A percentile compares a stretch with the other conserved stretches of the same genome.
Conservation (phyloP, 2,797 vertebrate species). For the Urophycis tenuis region DNA sequence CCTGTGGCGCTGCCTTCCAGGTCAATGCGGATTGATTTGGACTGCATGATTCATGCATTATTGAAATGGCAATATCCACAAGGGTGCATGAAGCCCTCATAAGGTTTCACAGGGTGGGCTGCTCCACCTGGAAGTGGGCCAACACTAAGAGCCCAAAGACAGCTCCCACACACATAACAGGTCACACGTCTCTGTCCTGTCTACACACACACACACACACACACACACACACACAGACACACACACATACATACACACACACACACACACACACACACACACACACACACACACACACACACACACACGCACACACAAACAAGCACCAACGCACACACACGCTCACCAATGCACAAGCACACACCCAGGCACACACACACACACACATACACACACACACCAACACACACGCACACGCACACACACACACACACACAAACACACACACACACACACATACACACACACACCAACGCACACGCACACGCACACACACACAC, state of each 20-base stretch:
- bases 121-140: constrained; percentile 39
- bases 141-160: constrained; percentile 39
- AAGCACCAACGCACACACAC: constrained; percentile 3
- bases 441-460: constrained; percentile 7
- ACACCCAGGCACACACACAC: constrained; percentile 12
- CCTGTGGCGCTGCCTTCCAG: constrained; percentile 32
- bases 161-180: constrained; percentile 39
- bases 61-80: constrained; percentile 48
- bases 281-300: constrained; percentile 11
- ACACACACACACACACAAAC: constrained; percentile 5
- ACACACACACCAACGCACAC: no score
- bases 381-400: constrained; percentile 3
- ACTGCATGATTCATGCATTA: constrained; percentile 46
- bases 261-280: constrained; percentile 16
- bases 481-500: constrained; percentile 9
- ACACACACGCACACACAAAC: constrained; percentile 11
- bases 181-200: constrained; percentile 36
- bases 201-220: constrained; percentile 20
- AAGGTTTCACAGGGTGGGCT: constrained; percentile 52
- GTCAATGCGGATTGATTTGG: constrained; percentile 45
- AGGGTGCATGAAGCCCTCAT: constrained; percentile 38
- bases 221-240: constrained; percentile 7
- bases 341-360: background rate
- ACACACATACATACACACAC: constrained; percentile 8
- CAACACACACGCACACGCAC: background rate